A percentile compares a stretch with the other conserved stretches of the same genome.
These are phyloP conservation scores for Ciona savignyi DNA, from an alignment of 23 tunicate species.

Conservation along the genomic window DNA sequence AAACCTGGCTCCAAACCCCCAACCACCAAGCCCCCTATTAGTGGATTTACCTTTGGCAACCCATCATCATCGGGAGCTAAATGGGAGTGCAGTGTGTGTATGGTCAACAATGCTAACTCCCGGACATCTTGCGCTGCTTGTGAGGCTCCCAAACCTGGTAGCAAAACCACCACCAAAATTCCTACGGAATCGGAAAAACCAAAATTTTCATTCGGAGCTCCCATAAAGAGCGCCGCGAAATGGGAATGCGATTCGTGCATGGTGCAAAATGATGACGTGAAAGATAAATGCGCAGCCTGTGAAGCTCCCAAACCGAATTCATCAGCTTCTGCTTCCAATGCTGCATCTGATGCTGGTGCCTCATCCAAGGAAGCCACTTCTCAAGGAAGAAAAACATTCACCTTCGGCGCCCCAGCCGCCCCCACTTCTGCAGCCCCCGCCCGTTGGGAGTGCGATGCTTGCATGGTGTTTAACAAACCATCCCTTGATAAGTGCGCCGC, in stretches of 20 bases:
- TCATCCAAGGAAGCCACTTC: too few species aligned
- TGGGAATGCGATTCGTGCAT: background rate
- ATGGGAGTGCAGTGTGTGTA: background rate
- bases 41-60: background rate
- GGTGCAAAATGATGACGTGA: background rate
- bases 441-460: background rate
- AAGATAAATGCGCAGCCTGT: background rate
- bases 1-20: background rate
- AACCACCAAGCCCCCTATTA: background rate
- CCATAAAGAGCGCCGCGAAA: background rate
- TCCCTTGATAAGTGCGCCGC: background rate
- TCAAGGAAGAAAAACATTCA: too few species aligned
- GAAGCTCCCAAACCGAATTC: background rate
- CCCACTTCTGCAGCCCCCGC: background rate
- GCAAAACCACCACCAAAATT: background rate
- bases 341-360: too few species aligned
- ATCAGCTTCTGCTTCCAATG: too few species aligned
- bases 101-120: background rate
- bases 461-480: background rate
- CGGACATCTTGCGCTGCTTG: background rate
- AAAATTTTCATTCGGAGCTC: background rate
- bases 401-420: too few species aligned
- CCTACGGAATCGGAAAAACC: background rate
- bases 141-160: background rate
- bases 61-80: background rate